phyloP scores from a whole-genome alignment of 2,888 invertebrate genomes.

The Epiblema foenella region DNA sequence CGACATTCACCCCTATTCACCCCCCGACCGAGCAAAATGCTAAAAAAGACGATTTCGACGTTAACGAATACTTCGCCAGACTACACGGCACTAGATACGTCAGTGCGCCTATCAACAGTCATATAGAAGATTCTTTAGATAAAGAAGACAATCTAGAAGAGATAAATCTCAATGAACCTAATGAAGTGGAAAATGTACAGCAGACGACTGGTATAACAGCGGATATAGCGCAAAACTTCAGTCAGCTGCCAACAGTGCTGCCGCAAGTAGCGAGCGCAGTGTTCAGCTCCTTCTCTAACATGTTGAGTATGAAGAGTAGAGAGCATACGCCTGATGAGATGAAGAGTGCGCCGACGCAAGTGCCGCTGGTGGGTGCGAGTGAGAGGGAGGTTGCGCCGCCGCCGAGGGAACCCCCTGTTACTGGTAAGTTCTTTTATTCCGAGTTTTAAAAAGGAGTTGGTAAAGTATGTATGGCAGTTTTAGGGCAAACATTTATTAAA shows the following conservation, averaged over 20 bases:
- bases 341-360: conserved; percentile 24
- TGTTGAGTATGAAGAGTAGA: conserved; percentile 71
- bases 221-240: conserved; percentile 82
- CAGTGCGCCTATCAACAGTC: conserved; percentile 72
- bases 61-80: conserved; percentile 79
- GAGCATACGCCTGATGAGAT: conserved; percentile 69
- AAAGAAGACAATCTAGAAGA: conserved; percentile 76
- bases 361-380: conserved; percentile 56
- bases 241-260: conserved; percentile 84
- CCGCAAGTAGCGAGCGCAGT: conserved; percentile 87
- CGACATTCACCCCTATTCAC: conserved; percentile 35
- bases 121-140: conserved; percentile 76
- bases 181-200: conserved; percentile 53
- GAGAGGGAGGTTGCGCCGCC: conserved; percentile 65
- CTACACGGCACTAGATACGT: conserved; percentile 78
- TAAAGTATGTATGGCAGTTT: too few relatives aligned
- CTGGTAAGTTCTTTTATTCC: conserved; percentile 62
- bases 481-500: too few relatives aligned
- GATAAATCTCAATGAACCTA: conserved; percentile 70
- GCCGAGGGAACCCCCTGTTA: conserved; percentile 67
- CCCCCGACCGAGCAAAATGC: conserved; percentile 46
- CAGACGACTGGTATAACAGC: conserved; percentile 71
- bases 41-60: conserved; percentile 76
- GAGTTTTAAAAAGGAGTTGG: too few relatives aligned
- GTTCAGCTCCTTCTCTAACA: conserved; percentile 86